Conservation (phyloP, 2,888 invertebrate genomes). For the Epiblema foenella region DNA sequence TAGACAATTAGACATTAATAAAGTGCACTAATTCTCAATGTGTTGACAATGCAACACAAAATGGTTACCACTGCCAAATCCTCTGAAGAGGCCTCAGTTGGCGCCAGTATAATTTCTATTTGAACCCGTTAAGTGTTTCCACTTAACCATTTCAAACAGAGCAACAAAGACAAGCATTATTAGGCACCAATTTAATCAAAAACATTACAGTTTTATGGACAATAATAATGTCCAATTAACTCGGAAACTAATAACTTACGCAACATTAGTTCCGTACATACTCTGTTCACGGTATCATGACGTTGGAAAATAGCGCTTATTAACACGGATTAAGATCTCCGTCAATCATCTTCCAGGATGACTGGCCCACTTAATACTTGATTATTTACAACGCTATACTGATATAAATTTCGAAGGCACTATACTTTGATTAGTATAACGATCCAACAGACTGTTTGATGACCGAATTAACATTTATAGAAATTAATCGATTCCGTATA, state of each 20-base stretch:
- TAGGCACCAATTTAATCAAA: conserved; percentile 41
- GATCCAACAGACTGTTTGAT: conserved; percentile 76
- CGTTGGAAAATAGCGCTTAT: conserved; percentile 13
- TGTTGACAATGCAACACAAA: too few species aligned
- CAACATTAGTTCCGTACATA: conserved; percentile 56
- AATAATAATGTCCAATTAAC: conserved; percentile 61
- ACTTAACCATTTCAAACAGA: not conserved
- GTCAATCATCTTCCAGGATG: conserved; percentile 23
- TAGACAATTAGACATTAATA: too few species aligned
- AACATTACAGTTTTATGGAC: conserved; percentile 43
- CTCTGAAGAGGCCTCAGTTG: not conserved
- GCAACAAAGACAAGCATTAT: conserved; percentile 31
- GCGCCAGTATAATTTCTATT: not conserved
- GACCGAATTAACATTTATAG: conserved; percentile 80
- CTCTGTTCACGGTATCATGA: not conserved
- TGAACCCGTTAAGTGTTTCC: not conserved
- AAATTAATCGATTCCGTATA: conserved; percentile 80
- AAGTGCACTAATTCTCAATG: too few species aligned
- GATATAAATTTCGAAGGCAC: conserved; percentile 74
- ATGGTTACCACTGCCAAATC: not conserved
- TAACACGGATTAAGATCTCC: conserved; percentile 12
- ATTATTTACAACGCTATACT: conserved; percentile 68
- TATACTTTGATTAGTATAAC: conserved; percentile 80
- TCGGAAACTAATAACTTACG: conserved; percentile 67
- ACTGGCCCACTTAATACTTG: conserved; percentile 68